Percentiles rank a stretch among this genome's conserved stretches.
These are phyloP conservation scores for Atopsyche davidsoni DNA, from an alignment of 1,140 invertebrate genomes.

Conservation along the genomic window DNA sequence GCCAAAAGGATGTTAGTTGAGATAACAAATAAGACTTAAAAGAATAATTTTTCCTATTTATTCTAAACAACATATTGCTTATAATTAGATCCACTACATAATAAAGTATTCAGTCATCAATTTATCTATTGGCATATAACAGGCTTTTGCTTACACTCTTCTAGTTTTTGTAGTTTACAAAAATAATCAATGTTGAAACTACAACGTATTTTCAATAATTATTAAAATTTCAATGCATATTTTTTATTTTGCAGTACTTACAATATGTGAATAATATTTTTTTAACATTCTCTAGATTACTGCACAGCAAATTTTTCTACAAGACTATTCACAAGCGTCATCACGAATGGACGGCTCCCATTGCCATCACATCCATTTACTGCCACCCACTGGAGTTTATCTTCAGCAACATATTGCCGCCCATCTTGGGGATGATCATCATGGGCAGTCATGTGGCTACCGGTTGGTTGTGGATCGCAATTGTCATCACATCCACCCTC, in stretches of 20 bases:
- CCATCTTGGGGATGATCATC: conserved; percentile 72
- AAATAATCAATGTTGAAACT: too few relatives aligned
- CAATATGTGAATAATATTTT: conserved; percentile 9
- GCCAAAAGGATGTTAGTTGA: too few relatives aligned
- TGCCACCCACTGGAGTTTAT: conserved; percentile 85
- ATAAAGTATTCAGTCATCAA: too few relatives aligned
- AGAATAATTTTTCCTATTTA: too few relatives aligned
- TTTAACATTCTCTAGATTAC: conserved; percentile 59
- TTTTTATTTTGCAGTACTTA: background rate
- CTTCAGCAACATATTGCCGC: conserved; percentile 75
- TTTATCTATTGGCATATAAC: too few relatives aligned
- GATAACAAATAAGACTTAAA: too few relatives aligned
- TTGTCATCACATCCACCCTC: conserved; percentile 74
- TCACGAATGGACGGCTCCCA: conserved; percentile 78
- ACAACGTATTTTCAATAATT: too few relatives aligned
- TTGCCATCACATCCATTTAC: conserved; percentile 78
- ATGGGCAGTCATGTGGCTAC: conserved; percentile 78
- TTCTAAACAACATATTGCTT: too few relatives aligned
- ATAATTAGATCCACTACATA: too few relatives aligned
- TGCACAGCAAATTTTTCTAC: conserved; percentile 72
- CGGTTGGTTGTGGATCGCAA: conserved; percentile 75
- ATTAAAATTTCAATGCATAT: too few relatives aligned
- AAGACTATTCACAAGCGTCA: conserved; percentile 82
- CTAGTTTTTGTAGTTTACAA: too few relatives aligned
- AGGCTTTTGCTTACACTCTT: too few relatives aligned